Base-by-base conservation (phyloP, 2,888 invertebrate genomes). In the Campoplex capitator region DNA sequence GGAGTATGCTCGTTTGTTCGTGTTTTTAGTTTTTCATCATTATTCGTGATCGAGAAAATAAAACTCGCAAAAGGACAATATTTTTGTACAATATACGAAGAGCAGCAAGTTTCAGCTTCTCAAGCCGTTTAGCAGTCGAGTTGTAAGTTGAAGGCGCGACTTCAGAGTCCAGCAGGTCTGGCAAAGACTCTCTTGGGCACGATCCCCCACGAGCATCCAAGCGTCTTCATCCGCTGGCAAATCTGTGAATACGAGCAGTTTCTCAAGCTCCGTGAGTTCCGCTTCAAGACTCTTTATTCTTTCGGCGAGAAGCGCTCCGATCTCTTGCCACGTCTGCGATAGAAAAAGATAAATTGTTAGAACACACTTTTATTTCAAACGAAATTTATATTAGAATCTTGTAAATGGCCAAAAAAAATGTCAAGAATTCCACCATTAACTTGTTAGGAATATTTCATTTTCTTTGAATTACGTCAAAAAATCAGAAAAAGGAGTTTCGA, bases 151-250 rank as follows among this genome's bases (percentile, higher is more conserved):
- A 71, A 91, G 90, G 35, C 94, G 93, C 68, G 91, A 92, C 87
- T 91, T 94, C 16, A 94, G 83, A 45, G 91, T 91, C 89, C 91
- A 91, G 89, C 93, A 93, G 88, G 93, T 93, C 84, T 92, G 92
- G 51, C 88, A 88, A 7, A 94, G 90, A 87, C 94, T 94, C 73
- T 91, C 91, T 86, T 93, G 92, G 45, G 91, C 92, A 7, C 91
- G 90, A 86, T 93, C 92, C 32, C 89, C 86, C 42, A 94, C 91
- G n/a, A 86, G 88, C 67, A 83, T 86, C 45, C 90, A 88, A 42
- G 91, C 86, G 56, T 91, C 90, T 16, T 92, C 90, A n/a, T 90
- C 87, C 28, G 80, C 79, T 76, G 92, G 89, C 13, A 93, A 85
- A 68, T 91, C 93, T 9, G 93, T 94, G 48, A 88, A 82, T 67